Conservation (phyloP, 1,140 invertebrate genomes). For the Octopus sinensis region DNA sequence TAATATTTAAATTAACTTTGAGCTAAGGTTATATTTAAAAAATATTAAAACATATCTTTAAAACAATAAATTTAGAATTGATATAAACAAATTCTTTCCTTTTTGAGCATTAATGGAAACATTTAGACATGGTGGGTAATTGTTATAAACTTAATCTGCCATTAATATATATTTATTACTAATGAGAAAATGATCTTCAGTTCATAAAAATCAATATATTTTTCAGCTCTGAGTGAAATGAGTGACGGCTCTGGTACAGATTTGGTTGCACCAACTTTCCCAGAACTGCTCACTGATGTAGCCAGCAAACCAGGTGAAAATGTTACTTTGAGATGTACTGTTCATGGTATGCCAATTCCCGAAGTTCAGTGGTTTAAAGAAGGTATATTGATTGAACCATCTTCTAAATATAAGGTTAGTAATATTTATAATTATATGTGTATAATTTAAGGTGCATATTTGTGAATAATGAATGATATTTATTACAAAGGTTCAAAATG, state of each 20-base stretch:
- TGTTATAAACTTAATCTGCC: no score
- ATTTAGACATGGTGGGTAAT: no score
- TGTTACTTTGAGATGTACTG: conserved; percentile 50
- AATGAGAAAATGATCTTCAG: no score
- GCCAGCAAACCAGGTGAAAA: conserved; percentile 48
- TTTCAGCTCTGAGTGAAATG: conserved; percentile 53
- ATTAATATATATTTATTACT: no score
- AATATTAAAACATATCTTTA: neutral
- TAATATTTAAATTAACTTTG: no score
- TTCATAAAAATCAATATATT: no score
- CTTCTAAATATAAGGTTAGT: conserved; percentile 53
- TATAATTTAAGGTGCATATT: no score
- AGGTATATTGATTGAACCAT: conserved; percentile 43
- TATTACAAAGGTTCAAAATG: no score
- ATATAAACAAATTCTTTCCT: neutral
- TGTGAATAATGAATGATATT: no score
- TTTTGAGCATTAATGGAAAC: neutral
- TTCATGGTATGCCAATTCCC: conserved; percentile 52
- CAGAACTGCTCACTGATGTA: conserved; percentile 49
- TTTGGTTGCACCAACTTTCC: conserved; percentile 49
- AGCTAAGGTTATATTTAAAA: conserved; percentile 26
- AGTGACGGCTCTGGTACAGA: conserved; percentile 53
- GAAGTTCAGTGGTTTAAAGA: conserved; percentile 55
- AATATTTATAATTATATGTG: neutral
- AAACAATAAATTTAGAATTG: neutral